phyloP scores from a whole-genome alignment of 2,113 vertebrate species.

The Dipodomys merriami region DNA sequence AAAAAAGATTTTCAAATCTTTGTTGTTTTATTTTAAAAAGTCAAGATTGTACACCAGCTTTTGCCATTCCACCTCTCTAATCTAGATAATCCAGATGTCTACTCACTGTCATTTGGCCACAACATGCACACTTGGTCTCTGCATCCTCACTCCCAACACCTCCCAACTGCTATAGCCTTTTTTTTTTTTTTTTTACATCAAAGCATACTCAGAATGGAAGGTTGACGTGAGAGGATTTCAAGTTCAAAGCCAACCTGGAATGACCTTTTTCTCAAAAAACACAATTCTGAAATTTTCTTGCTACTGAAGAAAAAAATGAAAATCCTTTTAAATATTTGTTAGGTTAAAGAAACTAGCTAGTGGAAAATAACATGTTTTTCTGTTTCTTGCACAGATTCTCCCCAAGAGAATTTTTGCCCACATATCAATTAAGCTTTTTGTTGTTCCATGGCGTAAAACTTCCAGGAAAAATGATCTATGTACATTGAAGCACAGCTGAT shows the following conservation, averaged over 20 bases:
- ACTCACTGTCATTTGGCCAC: background rate
- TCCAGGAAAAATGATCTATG: constrained; percentile 27
- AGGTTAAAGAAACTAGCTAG: background rate
- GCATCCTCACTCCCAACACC: background rate
- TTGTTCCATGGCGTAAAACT: constrained; percentile 23
- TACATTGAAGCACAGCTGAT: background rate
- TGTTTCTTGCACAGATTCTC: constrained; percentile 28
- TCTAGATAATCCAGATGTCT: background rate
- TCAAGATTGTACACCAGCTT: background rate
- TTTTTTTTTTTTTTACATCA: background rate
- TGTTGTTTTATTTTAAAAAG: background rate
- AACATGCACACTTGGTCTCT: background rate
- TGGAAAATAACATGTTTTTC: constrained; percentile 3
- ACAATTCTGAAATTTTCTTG: background rate
- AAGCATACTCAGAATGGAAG: background rate
- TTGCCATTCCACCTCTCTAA: background rate
- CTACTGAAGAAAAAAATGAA: background rate
- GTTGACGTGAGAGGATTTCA: too few relatives aligned
- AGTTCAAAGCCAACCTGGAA: too few relatives aligned
- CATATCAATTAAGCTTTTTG: background rate
- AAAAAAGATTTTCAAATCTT: background rate
- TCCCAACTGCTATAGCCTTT: background rate
- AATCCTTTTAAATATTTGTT: background rate
- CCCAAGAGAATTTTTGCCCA: constrained; percentile 8
- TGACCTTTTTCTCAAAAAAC: background rate